Evolutionary conservation across 2,797 vertebrate species (phyloP).

Genomic region (Setipinna tenuifilis): DNA sequence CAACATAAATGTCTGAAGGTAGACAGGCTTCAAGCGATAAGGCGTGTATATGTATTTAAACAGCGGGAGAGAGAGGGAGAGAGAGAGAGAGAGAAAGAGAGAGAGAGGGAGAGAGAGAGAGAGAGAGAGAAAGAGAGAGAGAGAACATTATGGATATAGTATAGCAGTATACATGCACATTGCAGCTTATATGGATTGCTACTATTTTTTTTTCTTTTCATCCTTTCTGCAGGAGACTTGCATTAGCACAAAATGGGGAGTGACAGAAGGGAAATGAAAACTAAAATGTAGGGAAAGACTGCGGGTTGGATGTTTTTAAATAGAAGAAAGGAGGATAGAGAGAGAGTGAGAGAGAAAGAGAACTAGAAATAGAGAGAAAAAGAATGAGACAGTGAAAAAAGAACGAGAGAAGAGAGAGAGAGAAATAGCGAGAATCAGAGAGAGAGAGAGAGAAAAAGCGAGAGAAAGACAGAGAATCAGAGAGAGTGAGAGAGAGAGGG

Average conservation of each 20-base stretch:
- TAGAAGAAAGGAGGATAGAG: neutral
- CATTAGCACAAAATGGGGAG: neutral
- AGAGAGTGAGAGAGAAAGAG: neutral
- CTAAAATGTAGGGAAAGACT: neutral
- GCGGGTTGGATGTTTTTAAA: neutral
- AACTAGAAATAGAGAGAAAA: no score
- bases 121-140: no score
- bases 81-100: no score
- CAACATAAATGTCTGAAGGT: conserved; percentile 55
- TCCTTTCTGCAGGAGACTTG: neutral
- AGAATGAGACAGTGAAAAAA: no score
- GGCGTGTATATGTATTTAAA: conserved; percentile 25
- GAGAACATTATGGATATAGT: neutral
- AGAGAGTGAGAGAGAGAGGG: conserved; percentile 34
- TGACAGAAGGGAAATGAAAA: neutral
- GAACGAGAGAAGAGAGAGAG: no score
- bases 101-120: no score
- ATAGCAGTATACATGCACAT: neutral
- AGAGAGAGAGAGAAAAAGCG: no score
- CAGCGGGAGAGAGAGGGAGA: neutral
- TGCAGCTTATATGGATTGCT: neutral
- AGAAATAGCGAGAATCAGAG: no score
- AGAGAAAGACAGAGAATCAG: no score
- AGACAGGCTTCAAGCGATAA: conserved; percentile 55
- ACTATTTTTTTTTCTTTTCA: neutral